Conservation (phyloP, 2,888 invertebrate genomes). For the Nymphalis urticae region DNA sequence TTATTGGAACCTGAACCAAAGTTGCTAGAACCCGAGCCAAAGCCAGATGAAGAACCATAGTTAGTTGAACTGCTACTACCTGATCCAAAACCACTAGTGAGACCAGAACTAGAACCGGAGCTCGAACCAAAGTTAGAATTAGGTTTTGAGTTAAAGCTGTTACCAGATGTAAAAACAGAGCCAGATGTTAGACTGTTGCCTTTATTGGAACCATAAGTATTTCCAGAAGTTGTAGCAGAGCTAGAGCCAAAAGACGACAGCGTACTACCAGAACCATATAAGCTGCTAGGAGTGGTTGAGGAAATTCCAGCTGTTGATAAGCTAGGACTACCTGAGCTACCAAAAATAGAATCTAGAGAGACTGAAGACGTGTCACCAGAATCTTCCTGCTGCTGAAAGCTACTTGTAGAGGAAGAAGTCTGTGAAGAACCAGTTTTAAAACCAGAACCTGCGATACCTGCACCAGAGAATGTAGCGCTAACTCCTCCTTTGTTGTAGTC, state of each 20-base stretch:
- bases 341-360: slow-evolving; percentile 20
- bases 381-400: slow-evolving; percentile 16
- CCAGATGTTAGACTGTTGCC: slow-evolving; percentile 11
- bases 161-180: slow-evolving; percentile 11
- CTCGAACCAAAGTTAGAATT: slow-evolving; percentile 11
- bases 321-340: slow-evolving; percentile 1
- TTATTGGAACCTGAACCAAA: background rate
- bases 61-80: background rate
- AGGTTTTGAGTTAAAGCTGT: slow-evolving; percentile 13
- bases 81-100: background rate
- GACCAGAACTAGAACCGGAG: background rate
- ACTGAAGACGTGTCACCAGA: slow-evolving; percentile 21
- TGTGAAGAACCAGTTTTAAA: slow-evolving; percentile 24
- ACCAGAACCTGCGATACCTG: slow-evolving; percentile 27
- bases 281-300: slow-evolving; percentile 36
- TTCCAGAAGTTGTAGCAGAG: slow-evolving; percentile 15
- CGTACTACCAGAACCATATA: slow-evolving; percentile 21
- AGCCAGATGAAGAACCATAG: slow-evolving; percentile 15
- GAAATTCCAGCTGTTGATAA: slow-evolving; percentile 24
- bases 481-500: slow-evolving; percentile 60
- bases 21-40: slow-evolving; percentile 20
- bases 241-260: slow-evolving; percentile 27
- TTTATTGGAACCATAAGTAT: slow-evolving; percentile 6
- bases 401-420: slow-evolving; percentile 18
- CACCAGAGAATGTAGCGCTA: slow-evolving; percentile 39